A percentile compares a stretch with the other conserved stretches of the same genome.
Evolutionary conservation across 1,140 invertebrate species (phyloP).

Genomic region (Hydropsyche tenuis): DNA sequence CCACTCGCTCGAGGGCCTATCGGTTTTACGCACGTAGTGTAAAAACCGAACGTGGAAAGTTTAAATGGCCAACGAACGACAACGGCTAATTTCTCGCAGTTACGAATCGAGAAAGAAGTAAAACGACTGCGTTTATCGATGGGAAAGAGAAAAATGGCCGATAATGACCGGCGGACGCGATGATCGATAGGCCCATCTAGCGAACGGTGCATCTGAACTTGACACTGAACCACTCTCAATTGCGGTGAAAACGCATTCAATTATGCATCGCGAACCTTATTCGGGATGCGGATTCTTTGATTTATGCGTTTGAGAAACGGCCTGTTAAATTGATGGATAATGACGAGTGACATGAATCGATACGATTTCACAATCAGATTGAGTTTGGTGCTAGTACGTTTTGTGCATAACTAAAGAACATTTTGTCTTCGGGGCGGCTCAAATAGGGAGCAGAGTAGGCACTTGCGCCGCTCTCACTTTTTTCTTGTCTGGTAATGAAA

Average conservation of each 20-base stretch:
- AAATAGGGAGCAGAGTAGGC: too few relatives aligned
- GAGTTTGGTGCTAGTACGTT: too few relatives aligned
- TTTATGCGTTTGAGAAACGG: not conserved
- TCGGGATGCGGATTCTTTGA: slow-evolving; percentile 3
- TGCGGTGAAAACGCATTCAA: slow-evolving; percentile 25
- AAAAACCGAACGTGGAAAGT: slow-evolving; percentile 9
- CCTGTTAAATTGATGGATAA: not conserved
- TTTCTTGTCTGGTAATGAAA: too few relatives aligned
- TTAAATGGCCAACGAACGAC: not conserved
- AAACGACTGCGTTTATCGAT: not conserved
- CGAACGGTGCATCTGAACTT: not conserved
- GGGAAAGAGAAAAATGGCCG: not conserved
- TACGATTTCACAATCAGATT: too few relatives aligned
- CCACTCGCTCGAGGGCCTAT: not conserved
- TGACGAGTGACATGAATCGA: not conserved
- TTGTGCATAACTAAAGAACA: too few relatives aligned
- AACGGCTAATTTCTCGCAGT: not conserved
- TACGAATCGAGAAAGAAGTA: too few relatives aligned
- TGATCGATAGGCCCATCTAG: slow-evolving; percentile 17
- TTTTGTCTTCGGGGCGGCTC: too few relatives aligned
- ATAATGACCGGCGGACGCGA: not conserved
- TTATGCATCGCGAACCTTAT: slow-evolving; percentile 18
- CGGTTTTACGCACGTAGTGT: too few relatives aligned
- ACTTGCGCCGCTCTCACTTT: too few relatives aligned
- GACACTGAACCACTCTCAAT: slow-evolving; percentile 4